Percentiles rank a stretch among this genome's conserved stretches.
Evolutionary conservation across 2,888 invertebrate genomes (phyloP).

Genomic region (Drosophila paracracens): DNA sequence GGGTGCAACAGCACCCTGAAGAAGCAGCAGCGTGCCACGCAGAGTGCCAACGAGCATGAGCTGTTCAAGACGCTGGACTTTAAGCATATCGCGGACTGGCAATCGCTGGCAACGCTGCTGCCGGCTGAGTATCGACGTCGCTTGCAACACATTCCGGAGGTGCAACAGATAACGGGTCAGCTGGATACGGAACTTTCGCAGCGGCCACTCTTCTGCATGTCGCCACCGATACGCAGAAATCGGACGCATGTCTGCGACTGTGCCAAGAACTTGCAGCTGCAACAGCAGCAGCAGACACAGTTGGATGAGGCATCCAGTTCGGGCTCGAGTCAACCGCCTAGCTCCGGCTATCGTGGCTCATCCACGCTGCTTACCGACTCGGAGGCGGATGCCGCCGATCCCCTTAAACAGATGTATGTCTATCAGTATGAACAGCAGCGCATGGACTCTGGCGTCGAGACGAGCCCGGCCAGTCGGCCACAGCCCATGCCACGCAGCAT

Average conservation of each 20-base stretch:
- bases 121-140: slow-evolving; percentile 93
- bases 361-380: slow-evolving; percentile 93
- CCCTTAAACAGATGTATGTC: slow-evolving; percentile 88
- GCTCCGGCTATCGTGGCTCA: slow-evolving; percentile 94
- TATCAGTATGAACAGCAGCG: slow-evolving; percentile 92
- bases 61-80: slow-evolving; percentile 92
- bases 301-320: slow-evolving; percentile 88
- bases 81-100: slow-evolving; percentile 96
- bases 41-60: slow-evolving; percentile 91
- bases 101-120: slow-evolving; percentile 94
- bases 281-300: slow-evolving; percentile 85
- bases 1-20: slow-evolving; percentile 49
- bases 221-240: slow-evolving; percentile 87
- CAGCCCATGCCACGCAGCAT: slow-evolving; percentile 87
- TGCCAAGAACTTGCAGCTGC: slow-evolving; percentile 82
- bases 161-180: slow-evolving; percentile 86
- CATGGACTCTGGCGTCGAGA: slow-evolving; percentile 86
- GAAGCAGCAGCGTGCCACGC: slow-evolving; percentile 69
- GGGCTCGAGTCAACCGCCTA: slow-evolving; percentile 87
- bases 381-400: slow-evolving; percentile 84
- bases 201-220: slow-evolving; percentile 87
- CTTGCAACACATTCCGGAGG: slow-evolving; percentile 91
- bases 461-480: slow-evolving; percentile 78
- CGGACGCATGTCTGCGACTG: slow-evolving; percentile 86
- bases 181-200: slow-evolving; percentile 85